Base-by-base conservation (phyloP, 2,113 vertebrate species). In the Sceloporus undulatus region DNA sequence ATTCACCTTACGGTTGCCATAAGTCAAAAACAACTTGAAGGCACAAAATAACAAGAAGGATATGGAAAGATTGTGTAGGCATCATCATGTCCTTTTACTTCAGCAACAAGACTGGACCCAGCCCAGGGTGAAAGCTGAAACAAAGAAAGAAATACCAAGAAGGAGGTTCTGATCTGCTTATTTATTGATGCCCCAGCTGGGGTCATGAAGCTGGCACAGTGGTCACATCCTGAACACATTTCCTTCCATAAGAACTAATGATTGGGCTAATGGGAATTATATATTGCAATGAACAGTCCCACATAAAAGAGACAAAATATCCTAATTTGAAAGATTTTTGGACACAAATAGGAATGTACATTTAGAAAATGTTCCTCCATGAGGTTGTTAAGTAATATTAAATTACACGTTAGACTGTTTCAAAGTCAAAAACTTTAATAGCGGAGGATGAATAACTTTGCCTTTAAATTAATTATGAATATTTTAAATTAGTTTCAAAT, bases 291-390 rank as follows among this genome's bases (percentile, higher is more conserved):
- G 13, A 87, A 48, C 2, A 74, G 7, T 0, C 40, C 18, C 18
- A 3, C 77, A 38, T 11, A 85, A 59, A 79, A 85, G 66, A 59
- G 11, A 52, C 23, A 52, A 27, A 86, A 23, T 77, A 4, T 62
- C 76, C 14, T 48, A 66, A 0, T 29, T 3, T 38, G n/a, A 75
- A 88, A 75, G 75, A 66, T 18, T 93, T 90, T 80, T 84, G 14
- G 18, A 81, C 40, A 66, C 56, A 78, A 5, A 16, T 79, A 74
- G 40, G 56, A 79, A 11, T 6, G 40, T 70, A 59, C 14, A 74
- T 92, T 82, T 52, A 88, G 38, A 85, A 79, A 19, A 91, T 3
- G 9, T 29, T 54, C 23, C 56, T 91, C 87, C 81, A 65, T 9
- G 70, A n/a, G 8, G 74, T 40, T 79, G 85, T 84, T 73, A 91